phyloP scores from a whole-genome alignment of 2,113 vertebrate species.

The Cyrtonyx montezumae region DNA sequence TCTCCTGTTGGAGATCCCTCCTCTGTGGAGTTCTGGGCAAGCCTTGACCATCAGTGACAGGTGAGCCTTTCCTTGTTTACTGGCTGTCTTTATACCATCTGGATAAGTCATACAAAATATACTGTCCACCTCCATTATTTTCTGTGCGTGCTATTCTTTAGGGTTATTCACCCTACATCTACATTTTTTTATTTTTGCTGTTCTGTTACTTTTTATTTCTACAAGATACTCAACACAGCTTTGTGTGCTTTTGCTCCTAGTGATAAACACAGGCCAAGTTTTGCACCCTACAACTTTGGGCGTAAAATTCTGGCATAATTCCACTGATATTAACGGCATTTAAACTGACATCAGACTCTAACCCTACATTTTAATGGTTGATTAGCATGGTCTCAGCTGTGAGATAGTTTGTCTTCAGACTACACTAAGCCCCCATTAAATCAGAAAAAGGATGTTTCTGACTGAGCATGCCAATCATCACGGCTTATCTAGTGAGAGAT shows the following conservation, averaged over 20 bases:
- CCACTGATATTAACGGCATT: constrained; percentile 9
- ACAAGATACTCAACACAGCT: background rate
- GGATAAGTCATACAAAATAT: no score
- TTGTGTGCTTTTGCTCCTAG: background rate
- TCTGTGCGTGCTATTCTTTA: no score
- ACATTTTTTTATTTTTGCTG: background rate
- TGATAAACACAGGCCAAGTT: background rate
- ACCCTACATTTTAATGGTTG: constrained; percentile 40
- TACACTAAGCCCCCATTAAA: constrained; percentile 47
- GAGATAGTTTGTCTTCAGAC: constrained; percentile 23
- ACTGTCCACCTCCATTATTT: no score
- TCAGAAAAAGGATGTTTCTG: constrained; percentile 18
- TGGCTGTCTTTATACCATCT: no score
- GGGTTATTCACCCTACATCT: no score
- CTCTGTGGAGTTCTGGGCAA: no score
- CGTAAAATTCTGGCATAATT: background rate
- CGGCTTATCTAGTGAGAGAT: constrained; percentile 37
- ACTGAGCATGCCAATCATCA: constrained; percentile 55
- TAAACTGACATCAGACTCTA: background rate
- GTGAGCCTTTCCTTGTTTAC: no score
- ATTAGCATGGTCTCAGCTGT: constrained; percentile 60
- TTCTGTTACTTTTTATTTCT: background rate
- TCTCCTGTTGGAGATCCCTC: no score
- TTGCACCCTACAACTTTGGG: background rate
- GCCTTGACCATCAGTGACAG: no score